Evolutionary conservation across 2,888 invertebrate genomes (phyloP).

Genomic region (Cataglyphis livida): DNA sequence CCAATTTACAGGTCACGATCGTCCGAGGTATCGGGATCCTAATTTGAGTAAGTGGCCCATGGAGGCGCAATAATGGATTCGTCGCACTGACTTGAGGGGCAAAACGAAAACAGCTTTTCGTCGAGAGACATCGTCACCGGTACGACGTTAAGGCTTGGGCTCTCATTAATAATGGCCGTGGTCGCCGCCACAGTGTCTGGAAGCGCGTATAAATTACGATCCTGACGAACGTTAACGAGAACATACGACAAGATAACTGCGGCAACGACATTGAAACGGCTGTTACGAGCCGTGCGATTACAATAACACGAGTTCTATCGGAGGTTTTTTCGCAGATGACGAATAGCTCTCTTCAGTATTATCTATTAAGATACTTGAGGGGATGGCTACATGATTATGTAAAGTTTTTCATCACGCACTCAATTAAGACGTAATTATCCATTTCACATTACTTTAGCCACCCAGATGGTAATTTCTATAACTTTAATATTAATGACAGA

Average conservation of each 20-base stretch:
- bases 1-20: constrained; percentile 54
- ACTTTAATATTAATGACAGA: not conserved
- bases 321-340: constrained; percentile 8
- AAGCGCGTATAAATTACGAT: constrained; percentile 74
- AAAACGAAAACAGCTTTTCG: constrained; percentile 44
- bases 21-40: constrained; percentile 42
- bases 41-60: constrained; percentile 65
- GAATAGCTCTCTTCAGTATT: constrained; percentile 1
- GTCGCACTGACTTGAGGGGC: constrained; percentile 16
- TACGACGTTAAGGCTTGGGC: constrained; percentile 54
- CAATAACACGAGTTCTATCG: constrained; percentile 35
- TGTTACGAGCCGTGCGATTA: constrained; percentile 42
- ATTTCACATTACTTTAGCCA: not conserved
- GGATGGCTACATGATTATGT: not conserved
- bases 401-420: not conserved
- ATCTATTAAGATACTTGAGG: not conserved
- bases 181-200: constrained; percentile 63
- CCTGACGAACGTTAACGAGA: constrained; percentile 74
- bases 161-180: constrained; percentile 76
- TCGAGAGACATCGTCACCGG: constrained; percentile 49
- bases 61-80: constrained; percentile 60
- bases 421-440: not conserved
- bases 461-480: not conserved
- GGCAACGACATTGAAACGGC: not conserved
- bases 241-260: constrained; percentile 43